phyloP scores from a whole-genome alignment of 1,140 invertebrate species.

The Drosophila prosaltans region DNA sequence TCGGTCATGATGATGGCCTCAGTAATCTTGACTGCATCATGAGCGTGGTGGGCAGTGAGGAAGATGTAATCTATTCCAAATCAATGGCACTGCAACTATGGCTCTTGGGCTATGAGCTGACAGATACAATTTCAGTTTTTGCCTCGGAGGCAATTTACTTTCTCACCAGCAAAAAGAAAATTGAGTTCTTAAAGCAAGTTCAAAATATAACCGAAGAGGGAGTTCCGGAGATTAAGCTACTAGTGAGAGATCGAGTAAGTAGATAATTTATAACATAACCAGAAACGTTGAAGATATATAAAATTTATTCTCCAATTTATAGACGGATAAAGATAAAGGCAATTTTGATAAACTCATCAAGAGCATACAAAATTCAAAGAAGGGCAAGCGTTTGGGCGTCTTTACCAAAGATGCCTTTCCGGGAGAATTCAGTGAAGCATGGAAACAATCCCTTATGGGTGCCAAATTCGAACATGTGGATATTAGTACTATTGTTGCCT shows the following conservation, averaged over 20 bases:
- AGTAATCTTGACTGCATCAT: slow-evolving; percentile 95
- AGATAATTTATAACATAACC: not conserved
- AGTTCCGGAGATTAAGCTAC: slow-evolving; percentile 93
- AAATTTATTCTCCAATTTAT: slow-evolving; percentile 70
- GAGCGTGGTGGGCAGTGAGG: slow-evolving; percentile 94
- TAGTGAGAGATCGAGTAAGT: slow-evolving; percentile 95
- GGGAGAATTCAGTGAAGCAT: slow-evolving; percentile 96
- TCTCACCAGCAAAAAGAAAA: slow-evolving; percentile 98
- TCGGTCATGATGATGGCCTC: slow-evolving; percentile 90
- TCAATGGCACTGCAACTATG: slow-evolving; percentile 97
- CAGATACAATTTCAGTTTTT: slow-evolving; percentile 97
- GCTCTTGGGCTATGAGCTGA: slow-evolving; percentile 98
- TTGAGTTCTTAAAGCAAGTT: slow-evolving; percentile 97
- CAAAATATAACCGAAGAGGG: slow-evolving; percentile 94
- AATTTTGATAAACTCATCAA: slow-evolving; percentile 96
- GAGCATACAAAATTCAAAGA: slow-evolving; percentile 93
- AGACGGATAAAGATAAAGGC: slow-evolving; percentile 97
- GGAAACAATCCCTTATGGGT: slow-evolving; percentile 91
- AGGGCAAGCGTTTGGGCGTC: slow-evolving; percentile 95
- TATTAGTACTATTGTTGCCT: slow-evolving; percentile 92
- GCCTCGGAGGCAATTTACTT: slow-evolving; percentile 93
- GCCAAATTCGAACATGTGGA: slow-evolving; percentile 93
- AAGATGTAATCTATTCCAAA: slow-evolving; percentile 98
- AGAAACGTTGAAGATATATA: not conserved
- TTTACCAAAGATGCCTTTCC: slow-evolving; percentile 97